Evolutionary conservation across 2,888 invertebrate genomes (phyloP).

Genomic region (Dascillus cervinus): DNA sequence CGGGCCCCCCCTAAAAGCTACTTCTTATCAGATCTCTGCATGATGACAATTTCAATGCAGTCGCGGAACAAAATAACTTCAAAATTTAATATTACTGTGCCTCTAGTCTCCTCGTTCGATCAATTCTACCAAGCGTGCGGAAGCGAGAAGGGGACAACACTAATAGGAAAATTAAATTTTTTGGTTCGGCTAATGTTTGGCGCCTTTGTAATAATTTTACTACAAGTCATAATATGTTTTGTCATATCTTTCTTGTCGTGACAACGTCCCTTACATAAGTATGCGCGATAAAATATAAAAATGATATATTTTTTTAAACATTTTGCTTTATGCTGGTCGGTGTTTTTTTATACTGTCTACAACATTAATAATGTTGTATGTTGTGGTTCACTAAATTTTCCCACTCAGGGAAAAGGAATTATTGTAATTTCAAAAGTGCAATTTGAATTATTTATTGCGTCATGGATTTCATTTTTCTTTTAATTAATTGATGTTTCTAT

Average conservation of each 20-base stretch:
- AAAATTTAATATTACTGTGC: slow-evolving; percentile 8
- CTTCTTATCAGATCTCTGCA: slow-evolving; percentile 44
- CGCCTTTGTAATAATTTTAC: slow-evolving; percentile 38
- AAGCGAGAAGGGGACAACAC: slow-evolving; percentile 3
- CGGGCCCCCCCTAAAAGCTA: slow-evolving; percentile 36
- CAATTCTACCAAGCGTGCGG: slow-evolving; percentile 1
- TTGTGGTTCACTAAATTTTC: too few relatives aligned
- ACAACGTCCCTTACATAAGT: slow-evolving; percentile 30
- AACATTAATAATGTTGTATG: too few relatives aligned
- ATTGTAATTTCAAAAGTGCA: too few relatives aligned
- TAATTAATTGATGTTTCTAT: too few relatives aligned
- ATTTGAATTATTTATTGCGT: too few relatives aligned
- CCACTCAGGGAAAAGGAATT: too few relatives aligned
- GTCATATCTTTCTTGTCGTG: slow-evolving; percentile 32
- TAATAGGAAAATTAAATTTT: slow-evolving; percentile 24
- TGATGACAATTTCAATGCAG: slow-evolving; percentile 42
- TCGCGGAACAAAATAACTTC: slow-evolving; percentile 24
- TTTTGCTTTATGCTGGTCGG: too few relatives aligned
- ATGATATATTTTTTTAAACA: slow-evolving; percentile 37
- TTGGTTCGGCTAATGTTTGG: slow-evolving; percentile 32
- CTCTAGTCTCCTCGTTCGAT: slow-evolving; percentile 1
- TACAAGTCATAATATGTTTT: slow-evolving; percentile 34
- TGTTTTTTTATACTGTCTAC: too few relatives aligned
- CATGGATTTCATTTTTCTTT: too few relatives aligned
- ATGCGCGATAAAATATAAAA: slow-evolving; percentile 36